These are phyloP conservation scores for Pterocles gutturalis DNA, from an alignment of 2,113 vertebrate species.

Conservation along the genomic window DNA sequence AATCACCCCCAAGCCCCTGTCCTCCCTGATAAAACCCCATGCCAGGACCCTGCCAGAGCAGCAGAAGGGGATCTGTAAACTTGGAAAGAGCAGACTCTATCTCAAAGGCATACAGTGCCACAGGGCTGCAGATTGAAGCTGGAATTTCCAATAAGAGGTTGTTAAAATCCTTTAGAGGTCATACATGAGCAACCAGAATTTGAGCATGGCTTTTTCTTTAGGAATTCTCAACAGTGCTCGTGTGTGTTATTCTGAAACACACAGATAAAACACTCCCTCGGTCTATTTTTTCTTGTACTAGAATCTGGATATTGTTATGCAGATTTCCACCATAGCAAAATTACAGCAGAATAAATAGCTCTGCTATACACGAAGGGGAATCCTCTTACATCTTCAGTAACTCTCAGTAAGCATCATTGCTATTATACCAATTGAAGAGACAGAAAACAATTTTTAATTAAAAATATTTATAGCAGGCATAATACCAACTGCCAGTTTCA, in stretches of 20 bases:
- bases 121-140: not conserved
- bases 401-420: conserved; percentile 55
- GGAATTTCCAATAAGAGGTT: not conserved
- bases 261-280: not conserved
- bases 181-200: not conserved
- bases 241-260: not conserved
- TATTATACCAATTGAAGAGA: conserved; percentile 74
- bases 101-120: not conserved
- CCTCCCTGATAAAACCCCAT: not conserved
- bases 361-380: conserved; percentile 41
- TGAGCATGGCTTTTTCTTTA: not conserved
- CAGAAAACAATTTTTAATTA: conserved; percentile 80
- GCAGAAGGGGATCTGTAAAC: not conserved
- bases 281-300: conserved; percentile 9
- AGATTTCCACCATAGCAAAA: conserved; percentile 39
- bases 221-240: not conserved
- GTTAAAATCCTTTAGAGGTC: not conserved
- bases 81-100: not conserved
- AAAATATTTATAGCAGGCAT: conserved; percentile 81
- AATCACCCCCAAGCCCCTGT: not conserved
- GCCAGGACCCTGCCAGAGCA: not conserved
- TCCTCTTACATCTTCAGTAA: conserved; percentile 56
- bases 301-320: not conserved
- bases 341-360: conserved; percentile 56
- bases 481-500: conserved; percentile 76